phyloP scores from a whole-genome alignment of 1,140 invertebrate species.

The Panonychus citri region DNA sequence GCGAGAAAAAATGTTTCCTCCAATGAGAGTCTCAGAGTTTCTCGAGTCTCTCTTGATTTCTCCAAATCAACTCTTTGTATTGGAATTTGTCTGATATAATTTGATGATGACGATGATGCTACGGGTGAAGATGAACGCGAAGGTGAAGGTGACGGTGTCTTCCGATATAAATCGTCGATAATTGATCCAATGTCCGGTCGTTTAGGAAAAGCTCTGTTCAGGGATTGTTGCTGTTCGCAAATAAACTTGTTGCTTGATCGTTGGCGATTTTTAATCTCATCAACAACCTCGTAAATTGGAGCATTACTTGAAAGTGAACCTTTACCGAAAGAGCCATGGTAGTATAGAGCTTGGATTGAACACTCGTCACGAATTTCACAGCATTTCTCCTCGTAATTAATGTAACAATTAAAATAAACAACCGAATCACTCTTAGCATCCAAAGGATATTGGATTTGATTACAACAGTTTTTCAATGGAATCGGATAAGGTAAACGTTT shows the following conservation, averaged over 20 bases:
- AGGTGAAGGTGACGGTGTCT: background rate
- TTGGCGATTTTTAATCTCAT: background rate
- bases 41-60: background rate
- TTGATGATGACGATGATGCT: background rate
- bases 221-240: background rate
- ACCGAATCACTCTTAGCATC: background rate
- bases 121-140: background rate
- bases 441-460: background rate
- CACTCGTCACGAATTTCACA: background rate
- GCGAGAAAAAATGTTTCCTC: constrained; percentile 3
- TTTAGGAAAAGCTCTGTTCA: background rate
- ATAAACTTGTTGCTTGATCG: background rate
- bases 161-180: background rate
- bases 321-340: constrained; percentile 9
- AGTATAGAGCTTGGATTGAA: background rate
- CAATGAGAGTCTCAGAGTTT: background rate
- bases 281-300: background rate
- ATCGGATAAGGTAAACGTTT: background rate
- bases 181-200: too few species aligned
- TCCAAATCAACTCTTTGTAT: background rate
- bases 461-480: background rate
- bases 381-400: constrained; percentile 1
- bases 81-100: background rate
- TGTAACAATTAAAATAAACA: background rate
- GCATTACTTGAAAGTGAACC: constrained; percentile 1